Base-by-base conservation (phyloP, 2,888 invertebrate species). In the Ectropis crepuscularia region DNA sequence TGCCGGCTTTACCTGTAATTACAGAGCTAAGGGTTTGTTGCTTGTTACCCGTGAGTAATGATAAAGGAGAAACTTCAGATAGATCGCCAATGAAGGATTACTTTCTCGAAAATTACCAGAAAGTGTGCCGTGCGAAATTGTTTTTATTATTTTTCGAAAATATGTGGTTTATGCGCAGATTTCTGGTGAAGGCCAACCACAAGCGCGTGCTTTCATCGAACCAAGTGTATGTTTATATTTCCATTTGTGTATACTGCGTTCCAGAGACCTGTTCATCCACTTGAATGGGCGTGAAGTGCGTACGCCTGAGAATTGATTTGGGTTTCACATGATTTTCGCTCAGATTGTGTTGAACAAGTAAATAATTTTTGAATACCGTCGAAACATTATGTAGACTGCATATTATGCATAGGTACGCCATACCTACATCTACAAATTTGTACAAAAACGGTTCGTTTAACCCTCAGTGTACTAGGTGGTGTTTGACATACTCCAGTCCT, bases 61-160 rank as follows among this genome's bases (percentile, higher is more conserved):
- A 83, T 77, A 80, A 82, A 81, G 83, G 87, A 85, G 89, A 89
- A 89, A 90, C 82, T 81, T 82, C 81, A 89, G 86, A 91, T 89
- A 90, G 87, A 89, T 88, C 80, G 81, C 80, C 85, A 85, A 86
- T 83, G 85, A 86, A 87, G 85, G 83, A 90, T 88, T 79, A 87
- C 92, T 92, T 92, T 92, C 92, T 83, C 92, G 88, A 88, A 90
- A 89, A 90, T 90, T 89, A 83, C 73, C 82, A 71, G 86, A 90
- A 92, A 90, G 92, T 92, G 75, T 87, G 88, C 77, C 91, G 85
- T 88, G 90, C 74, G 86, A 89, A 88, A 85, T 84, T 74, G 74
- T 80, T 77, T 77, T 79, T 85, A 77, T 76, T 79, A 83, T 85
- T 84, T 86, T 81, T 80, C 78, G 76, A 79, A 83, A 87, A 85